phyloP scores from a whole-genome alignment of 1,140 invertebrate genomes.

The Polypedilum pembai region DNA sequence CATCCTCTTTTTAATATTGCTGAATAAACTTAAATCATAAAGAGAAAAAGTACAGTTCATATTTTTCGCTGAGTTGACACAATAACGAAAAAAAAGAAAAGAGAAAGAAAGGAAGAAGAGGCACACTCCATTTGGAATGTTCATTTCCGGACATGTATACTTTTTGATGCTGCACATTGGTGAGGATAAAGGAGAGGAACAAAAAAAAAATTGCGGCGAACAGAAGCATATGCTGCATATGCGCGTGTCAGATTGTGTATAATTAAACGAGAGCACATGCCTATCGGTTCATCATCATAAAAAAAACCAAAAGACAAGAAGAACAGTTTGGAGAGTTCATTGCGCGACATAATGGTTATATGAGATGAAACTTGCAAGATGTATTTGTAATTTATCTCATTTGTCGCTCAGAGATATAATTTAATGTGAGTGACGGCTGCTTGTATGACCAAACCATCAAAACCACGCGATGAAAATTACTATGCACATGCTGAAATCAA shows the following conservation, averaged over 20 bases:
- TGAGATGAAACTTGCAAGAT: neutral
- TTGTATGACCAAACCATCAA: neutral
- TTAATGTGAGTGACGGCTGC: neutral
- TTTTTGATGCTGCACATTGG: neutral
- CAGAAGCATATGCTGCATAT: neutral
- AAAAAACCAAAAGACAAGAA: slow-evolving; percentile 8
- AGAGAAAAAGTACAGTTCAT: neutral
- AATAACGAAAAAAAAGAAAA: neutral
- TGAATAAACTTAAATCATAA: too few species aligned
- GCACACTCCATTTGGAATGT: neutral
- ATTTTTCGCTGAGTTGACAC: slow-evolving; percentile 10
- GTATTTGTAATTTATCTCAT: neutral
- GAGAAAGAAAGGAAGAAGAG: neutral
- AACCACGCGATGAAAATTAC: neutral
- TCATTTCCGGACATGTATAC: neutral
- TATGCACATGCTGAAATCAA: neutral
- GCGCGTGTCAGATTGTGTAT: slow-evolving; percentile 27
- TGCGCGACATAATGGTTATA: neutral
- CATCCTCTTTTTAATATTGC: neutral
- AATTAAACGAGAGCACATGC: slow-evolving; percentile 27
- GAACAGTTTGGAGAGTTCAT: neutral
- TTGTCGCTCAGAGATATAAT: neutral
- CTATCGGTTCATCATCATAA: slow-evolving; percentile 22
- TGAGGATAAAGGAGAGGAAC: neutral
- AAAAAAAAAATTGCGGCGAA: neutral